Conservation (phyloP, 2,113 vertebrate species). For the Nesoenas mayeri region DNA sequence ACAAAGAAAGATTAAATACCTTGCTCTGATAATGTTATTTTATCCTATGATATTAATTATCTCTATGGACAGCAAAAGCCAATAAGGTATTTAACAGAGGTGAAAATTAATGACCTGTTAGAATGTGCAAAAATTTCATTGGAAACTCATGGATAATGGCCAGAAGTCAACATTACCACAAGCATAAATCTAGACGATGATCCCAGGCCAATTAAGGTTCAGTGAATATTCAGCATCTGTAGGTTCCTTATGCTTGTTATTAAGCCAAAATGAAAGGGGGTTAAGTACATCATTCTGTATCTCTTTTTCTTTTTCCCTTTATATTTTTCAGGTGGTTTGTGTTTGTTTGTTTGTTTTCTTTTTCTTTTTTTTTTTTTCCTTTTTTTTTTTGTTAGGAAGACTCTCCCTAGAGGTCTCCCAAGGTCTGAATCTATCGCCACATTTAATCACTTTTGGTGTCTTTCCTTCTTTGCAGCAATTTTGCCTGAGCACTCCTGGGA, state of each 20-base stretch:
- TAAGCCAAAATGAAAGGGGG: not conserved
- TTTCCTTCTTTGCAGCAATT: conserved; percentile 45
- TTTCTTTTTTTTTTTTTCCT: not conserved
- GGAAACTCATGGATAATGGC: not conserved
- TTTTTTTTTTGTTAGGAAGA: not conserved
- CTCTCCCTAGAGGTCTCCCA: not conserved
- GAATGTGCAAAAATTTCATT: not conserved
- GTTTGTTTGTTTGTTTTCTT: too few species aligned
- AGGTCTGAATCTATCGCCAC: not conserved
- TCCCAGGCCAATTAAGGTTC: not conserved
- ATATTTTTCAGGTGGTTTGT: too few species aligned
- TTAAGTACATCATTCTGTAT: not conserved
- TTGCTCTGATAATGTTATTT: not conserved
- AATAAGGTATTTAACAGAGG: not conserved
- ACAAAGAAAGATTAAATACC: not conserved
- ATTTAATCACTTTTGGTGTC: conserved; percentile 31
- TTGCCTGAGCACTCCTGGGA: conserved; percentile 11
- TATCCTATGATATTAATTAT: not conserved
- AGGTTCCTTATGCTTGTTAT: not conserved
- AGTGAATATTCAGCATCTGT: not conserved
- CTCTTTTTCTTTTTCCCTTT: not conserved
- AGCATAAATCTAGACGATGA: not conserved
- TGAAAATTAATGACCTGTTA: not conserved
- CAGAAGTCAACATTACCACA: not conserved
- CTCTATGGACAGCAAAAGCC: not conserved